Evolutionary conservation across 2,888 invertebrate species (phyloP).

Genomic region (Drosophila koepferae): DNA sequence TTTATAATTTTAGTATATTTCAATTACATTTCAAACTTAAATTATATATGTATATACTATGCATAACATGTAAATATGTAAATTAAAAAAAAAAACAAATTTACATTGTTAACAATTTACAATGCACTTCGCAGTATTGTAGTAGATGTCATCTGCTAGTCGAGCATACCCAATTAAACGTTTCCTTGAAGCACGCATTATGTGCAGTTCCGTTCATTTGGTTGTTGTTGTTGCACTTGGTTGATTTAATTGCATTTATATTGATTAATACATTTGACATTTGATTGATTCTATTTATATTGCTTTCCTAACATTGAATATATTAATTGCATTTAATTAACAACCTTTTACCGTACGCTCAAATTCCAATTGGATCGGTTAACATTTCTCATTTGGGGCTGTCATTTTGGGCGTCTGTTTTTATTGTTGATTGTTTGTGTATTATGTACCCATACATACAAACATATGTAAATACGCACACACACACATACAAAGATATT

Average conservation of each 20-base stretch:
- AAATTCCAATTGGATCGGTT: conserved; percentile 25
- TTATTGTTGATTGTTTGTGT: conserved; percentile 31
- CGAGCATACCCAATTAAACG: not conserved
- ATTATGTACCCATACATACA: not conserved
- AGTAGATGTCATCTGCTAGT: not conserved
- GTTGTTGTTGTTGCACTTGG: conserved; percentile 3
- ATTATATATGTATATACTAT: too few relatives aligned
- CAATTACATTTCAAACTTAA: too few relatives aligned
- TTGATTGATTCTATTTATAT: conserved; percentile 17
- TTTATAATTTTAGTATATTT: not conserved
- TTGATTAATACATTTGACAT: conserved; percentile 24
- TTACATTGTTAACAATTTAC: too few relatives aligned
- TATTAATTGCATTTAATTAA: conserved; percentile 31
- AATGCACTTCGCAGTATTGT: not conserved
- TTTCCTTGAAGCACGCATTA: not conserved
- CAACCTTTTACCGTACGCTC: not conserved
- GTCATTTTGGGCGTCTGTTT: conserved; percentile 21
- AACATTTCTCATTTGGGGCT: conserved; percentile 23
- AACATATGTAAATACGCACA: not conserved
- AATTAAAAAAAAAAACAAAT: not conserved
- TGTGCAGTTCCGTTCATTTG: conserved; percentile 2
- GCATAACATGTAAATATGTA: too few relatives aligned
- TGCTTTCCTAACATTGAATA: not conserved
- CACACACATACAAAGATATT: not conserved
- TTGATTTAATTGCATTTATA: conserved; percentile 18